Evolutionary conservation across 2,797 vertebrate species (phyloP).

Genomic region (Apodemus agrarius): DNA sequence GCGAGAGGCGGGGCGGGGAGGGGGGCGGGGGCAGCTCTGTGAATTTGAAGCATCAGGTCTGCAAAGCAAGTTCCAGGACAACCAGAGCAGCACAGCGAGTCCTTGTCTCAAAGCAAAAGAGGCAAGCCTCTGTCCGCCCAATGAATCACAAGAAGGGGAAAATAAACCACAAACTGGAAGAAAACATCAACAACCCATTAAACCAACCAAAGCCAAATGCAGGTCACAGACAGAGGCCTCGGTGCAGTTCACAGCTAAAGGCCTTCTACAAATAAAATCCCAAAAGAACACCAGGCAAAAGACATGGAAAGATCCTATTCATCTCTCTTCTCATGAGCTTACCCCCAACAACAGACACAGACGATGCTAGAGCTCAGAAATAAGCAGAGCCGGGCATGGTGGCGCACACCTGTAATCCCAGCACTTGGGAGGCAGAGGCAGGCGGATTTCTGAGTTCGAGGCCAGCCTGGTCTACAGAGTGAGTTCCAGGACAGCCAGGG

Average conservation of each 20-base stretch:
- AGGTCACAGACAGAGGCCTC: neutral
- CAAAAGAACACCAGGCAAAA: neutral
- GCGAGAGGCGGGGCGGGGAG: neutral
- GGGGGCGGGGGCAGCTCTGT: neutral
- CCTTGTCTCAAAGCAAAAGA: neutral
- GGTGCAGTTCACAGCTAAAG: neutral
- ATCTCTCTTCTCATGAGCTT: neutral
- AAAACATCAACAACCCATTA: neutral
- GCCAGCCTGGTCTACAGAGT: no score
- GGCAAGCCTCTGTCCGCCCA: neutral
- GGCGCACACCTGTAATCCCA: no score
- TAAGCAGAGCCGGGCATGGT: no score
- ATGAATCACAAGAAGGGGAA: slow-evolving; percentile 4
- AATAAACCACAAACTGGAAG: neutral
- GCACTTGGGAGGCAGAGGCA: no score
- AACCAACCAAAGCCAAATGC: neutral
- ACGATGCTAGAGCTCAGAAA: neutral
- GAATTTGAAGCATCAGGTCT: neutral
- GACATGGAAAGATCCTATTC: neutral
- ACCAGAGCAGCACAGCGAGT: neutral
- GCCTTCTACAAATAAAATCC: slow-evolving; percentile 2
- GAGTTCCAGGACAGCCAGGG: no score
- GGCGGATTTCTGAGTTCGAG: no score
- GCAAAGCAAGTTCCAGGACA: neutral
- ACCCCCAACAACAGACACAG: neutral